Percentiles rank a stretch among this genome's conserved stretches.
These are phyloP conservation scores for Choloepus hoffmanni DNA, from an alignment of 2,113 vertebrate genomes.

Conservation along the genomic window DNA sequence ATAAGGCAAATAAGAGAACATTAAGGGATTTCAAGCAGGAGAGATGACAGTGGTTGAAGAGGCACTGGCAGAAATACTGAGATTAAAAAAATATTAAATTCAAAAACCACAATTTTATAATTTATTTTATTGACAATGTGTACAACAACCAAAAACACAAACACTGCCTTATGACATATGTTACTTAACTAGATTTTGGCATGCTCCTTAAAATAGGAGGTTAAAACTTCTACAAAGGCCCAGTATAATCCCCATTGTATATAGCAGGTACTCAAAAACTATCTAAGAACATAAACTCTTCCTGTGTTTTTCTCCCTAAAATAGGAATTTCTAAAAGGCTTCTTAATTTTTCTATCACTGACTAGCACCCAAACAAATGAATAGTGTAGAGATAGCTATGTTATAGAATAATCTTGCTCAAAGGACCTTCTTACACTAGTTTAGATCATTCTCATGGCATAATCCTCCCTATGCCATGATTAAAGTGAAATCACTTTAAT, in stretches of 20 bases:
- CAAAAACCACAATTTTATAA: background rate
- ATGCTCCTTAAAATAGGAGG: constrained; percentile 4
- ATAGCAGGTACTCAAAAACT: background rate
- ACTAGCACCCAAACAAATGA: constrained; percentile 27
- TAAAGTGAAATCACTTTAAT: background rate
- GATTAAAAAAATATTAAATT: background rate
- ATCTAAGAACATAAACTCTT: constrained; percentile 35
- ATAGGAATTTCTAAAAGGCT: constrained; percentile 12
- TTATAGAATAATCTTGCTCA: constrained; percentile 32
- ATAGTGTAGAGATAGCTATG: background rate
- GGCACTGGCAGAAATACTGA: background rate
- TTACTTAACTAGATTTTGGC: constrained; percentile 30
- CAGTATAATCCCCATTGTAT: background rate
- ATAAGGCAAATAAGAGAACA: constrained; percentile 30
- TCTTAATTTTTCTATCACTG: constrained; percentile 14
- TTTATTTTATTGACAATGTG: background rate
- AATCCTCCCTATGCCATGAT: background rate
- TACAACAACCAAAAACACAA: constrained; percentile 5
- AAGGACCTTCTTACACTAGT: constrained; percentile 25
- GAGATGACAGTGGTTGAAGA: background rate
- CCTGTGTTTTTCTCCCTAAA: background rate
- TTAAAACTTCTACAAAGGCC: constrained; percentile 20
- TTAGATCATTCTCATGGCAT: constrained; percentile 6
- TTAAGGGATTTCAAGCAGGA: background rate
- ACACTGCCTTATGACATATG: background rate